A percentile compares a stretch with the other conserved stretches of the same genome.
Conservation (phyloP, 2,113 vertebrate genomes). For the Chloebia gouldiae region DNA sequence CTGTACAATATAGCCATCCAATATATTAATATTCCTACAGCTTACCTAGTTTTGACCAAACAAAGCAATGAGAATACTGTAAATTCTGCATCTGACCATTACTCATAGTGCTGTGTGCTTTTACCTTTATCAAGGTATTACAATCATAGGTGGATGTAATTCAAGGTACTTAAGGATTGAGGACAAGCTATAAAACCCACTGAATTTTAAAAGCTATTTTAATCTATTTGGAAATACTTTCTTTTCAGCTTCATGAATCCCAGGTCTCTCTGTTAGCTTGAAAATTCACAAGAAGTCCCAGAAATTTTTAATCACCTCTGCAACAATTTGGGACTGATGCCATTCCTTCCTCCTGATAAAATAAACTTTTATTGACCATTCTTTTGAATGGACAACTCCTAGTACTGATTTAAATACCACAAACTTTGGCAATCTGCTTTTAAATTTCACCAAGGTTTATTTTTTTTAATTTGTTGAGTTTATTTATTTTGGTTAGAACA, state of each 20-base stretch:
- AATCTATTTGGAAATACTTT: neutral
- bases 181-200: neutral
- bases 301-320: neutral
- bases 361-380: neutral
- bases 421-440: neutral
- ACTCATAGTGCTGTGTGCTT: conserved; percentile 44
- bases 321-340: neutral
- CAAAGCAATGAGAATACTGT: neutral
- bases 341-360: neutral
- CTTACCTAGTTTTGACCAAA: conserved; percentile 66
- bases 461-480: neutral
- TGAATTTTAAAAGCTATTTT: conserved; percentile 52
- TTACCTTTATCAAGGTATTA: conserved; percentile 49
- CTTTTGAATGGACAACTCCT: neutral
- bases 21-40: conserved; percentile 72
- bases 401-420: neutral
- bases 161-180: conserved; percentile 26
- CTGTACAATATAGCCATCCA: neutral
- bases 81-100: conserved; percentile 27
- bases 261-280: neutral
- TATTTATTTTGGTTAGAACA: neutral
- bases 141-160: conserved; percentile 51
- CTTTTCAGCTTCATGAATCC: neutral
- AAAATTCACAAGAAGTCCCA: neutral
- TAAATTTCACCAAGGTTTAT: neutral